These are phyloP conservation scores for Hormaphis cornu DNA, from an alignment of 1,140 invertebrate species.

Conservation along the genomic window DNA sequence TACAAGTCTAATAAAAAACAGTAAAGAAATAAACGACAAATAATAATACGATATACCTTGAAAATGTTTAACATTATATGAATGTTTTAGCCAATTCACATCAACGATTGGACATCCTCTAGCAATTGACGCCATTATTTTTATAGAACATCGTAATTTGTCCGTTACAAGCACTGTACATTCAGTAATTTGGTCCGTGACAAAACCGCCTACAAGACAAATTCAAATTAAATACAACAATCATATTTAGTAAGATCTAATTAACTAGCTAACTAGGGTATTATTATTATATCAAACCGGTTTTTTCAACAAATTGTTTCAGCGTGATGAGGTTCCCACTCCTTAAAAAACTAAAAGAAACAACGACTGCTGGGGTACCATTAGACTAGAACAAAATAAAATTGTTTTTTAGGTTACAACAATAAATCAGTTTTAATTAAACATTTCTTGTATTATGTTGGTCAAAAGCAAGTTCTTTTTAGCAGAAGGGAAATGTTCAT, in stretches of 20 bases:
- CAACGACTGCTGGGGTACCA: not conserved
- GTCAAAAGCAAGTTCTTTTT: too few relatives aligned
- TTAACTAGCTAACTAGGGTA: not conserved
- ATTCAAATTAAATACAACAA: not conserved
- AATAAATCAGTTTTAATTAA: too few relatives aligned
- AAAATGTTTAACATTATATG: slow-evolving; percentile 39
- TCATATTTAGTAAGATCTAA: not conserved
- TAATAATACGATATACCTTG: not conserved
- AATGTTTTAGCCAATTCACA: slow-evolving; percentile 43
- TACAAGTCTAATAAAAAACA: not conserved
- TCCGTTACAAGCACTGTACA: slow-evolving; percentile 46
- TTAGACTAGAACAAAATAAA: not conserved
- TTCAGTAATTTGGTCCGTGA: slow-evolving; percentile 40
- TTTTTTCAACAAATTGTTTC: slow-evolving; percentile 25
- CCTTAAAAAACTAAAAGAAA: slow-evolving; percentile 5
- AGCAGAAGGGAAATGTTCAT: too few relatives aligned
- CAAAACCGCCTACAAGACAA: slow-evolving; percentile 40
- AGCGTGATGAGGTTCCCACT: not conserved
- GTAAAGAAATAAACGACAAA: not conserved
- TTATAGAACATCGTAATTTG: slow-evolving; percentile 46
- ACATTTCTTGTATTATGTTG: too few relatives aligned
- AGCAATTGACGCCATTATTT: slow-evolving; percentile 46
- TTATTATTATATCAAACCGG: not conserved
- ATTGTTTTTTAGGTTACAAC: not conserved
- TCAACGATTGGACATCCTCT: slow-evolving; percentile 45